These are phyloP conservation scores for Andrena minutula DNA, from an alignment of 2,888 invertebrate genomes.

Conservation along the genomic window DNA sequence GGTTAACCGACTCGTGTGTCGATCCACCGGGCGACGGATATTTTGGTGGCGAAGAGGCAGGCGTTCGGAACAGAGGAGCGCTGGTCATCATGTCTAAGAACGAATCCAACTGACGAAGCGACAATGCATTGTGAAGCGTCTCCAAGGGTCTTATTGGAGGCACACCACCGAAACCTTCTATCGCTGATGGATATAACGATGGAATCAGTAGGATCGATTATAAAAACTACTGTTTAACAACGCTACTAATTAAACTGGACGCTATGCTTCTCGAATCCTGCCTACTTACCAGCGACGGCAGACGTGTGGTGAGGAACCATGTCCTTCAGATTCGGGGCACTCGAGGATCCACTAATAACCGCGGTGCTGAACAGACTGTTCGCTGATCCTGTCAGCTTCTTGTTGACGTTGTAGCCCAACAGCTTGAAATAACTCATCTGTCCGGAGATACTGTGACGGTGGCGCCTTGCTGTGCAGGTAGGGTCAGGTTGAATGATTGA, in stretches of 20 bases:
- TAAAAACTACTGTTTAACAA: background rate
- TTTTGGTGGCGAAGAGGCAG: slow-evolving; percentile 90
- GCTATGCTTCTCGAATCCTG: background rate
- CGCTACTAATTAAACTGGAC: background rate
- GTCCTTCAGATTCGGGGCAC: slow-evolving; percentile 95
- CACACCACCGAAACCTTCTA: slow-evolving; percentile 95
- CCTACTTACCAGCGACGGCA: slow-evolving; percentile 89
- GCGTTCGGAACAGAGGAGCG: slow-evolving; percentile 90
- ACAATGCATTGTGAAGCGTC: slow-evolving; percentile 98
- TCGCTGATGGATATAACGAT: slow-evolving; percentile 84
- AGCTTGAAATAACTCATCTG: slow-evolving; percentile 97
- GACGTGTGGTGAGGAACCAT: slow-evolving; percentile 92
- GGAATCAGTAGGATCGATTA: background rate
- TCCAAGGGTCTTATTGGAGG: slow-evolving; percentile 98
- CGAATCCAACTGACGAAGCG: slow-evolving; percentile 94
- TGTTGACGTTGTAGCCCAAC: slow-evolving; percentile 92
- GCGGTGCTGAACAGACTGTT: slow-evolving; percentile 98
- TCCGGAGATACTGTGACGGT: slow-evolving; percentile 98
- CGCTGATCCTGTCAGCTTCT: slow-evolving; percentile 89
- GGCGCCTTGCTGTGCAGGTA: slow-evolving; percentile 90
- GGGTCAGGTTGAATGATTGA: slow-evolving; percentile 84
- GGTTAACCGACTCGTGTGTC: slow-evolving; percentile 75
- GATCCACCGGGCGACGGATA: slow-evolving; percentile 86
- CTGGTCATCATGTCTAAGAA: slow-evolving; percentile 95
- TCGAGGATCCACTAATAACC: slow-evolving; percentile 97